phyloP scores from a whole-genome alignment of 2,888 invertebrate species.

The Callyntrura sp. region DNA sequence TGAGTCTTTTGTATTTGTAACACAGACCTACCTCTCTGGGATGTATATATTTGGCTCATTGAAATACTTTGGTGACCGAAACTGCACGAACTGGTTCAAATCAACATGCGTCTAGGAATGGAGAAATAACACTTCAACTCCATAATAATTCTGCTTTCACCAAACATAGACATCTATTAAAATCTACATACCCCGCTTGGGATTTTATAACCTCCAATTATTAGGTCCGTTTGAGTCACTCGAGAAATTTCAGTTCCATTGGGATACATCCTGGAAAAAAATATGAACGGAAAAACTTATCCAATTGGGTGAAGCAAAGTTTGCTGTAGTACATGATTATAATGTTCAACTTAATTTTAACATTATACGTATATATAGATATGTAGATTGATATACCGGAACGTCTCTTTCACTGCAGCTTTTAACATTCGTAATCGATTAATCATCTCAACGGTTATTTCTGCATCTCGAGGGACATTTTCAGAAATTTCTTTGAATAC shows the following conservation, averaged over 20 bases:
- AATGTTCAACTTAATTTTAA: too few relatives aligned
- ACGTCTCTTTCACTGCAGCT: slow-evolving; percentile 89
- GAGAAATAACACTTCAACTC: background rate
- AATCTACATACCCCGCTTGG: slow-evolving; percentile 84
- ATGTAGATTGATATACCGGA: slow-evolving; percentile 85
- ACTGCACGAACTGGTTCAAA: slow-evolving; percentile 85
- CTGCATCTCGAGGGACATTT: slow-evolving; percentile 84
- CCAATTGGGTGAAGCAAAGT: too few relatives aligned
- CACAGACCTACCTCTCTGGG: slow-evolving; percentile 85
- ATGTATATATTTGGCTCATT: slow-evolving; percentile 85
- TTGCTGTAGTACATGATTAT: too few relatives aligned
- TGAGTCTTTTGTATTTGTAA: too few relatives aligned
- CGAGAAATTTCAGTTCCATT: slow-evolving; percentile 85
- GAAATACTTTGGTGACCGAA: slow-evolving; percentile 85
- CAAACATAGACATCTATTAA: background rate
- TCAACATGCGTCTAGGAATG: slow-evolving; percentile 85
- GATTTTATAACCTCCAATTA: slow-evolving; percentile 88
- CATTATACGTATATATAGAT: too few relatives aligned
- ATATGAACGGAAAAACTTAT: background rate
- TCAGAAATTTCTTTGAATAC: slow-evolving; percentile 85
- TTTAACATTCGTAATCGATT: slow-evolving; percentile 87
- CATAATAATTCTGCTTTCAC: background rate
- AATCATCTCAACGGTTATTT: slow-evolving; percentile 85
- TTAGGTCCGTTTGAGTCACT: slow-evolving; percentile 86
- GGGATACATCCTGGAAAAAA: slow-evolving; percentile 84